Evolutionary conservation across 2,888 invertebrate species (phyloP).

Genomic region (Taenaris catops): DNA sequence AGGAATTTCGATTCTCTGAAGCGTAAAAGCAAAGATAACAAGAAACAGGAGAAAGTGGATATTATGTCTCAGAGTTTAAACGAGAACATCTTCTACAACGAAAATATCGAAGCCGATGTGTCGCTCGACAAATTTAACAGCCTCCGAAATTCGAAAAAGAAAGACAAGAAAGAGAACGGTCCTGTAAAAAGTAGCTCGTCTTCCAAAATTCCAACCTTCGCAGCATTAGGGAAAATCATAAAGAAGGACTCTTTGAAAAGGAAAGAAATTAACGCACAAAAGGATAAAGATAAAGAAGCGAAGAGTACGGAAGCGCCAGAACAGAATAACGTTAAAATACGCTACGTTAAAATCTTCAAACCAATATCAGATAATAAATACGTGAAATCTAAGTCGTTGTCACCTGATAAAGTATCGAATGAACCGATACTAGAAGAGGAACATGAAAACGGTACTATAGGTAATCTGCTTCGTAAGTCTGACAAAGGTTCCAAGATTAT

Average conservation of each 20-base stretch:
- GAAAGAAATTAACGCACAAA: constrained; percentile 39
- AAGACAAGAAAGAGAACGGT: constrained; percentile 48
- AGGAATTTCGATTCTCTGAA: constrained; percentile 74
- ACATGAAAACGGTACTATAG: constrained; percentile 13
- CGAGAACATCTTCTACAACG: constrained; percentile 71
- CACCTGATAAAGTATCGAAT: constrained; percentile 54
- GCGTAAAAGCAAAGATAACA: constrained; percentile 53
- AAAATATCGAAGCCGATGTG: constrained; percentile 63
- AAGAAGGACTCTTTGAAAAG: constrained; percentile 69
- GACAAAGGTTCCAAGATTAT: constrained; percentile 30
- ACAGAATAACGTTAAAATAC: constrained; percentile 35
- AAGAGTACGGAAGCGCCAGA: constrained; percentile 38
- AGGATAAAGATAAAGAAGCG: constrained; percentile 26
- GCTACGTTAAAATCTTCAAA: constrained; percentile 65
- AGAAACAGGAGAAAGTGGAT: constrained; percentile 64
- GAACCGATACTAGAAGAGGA: constrained; percentile 46
- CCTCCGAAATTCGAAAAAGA: constrained; percentile 62
- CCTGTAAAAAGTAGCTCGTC: constrained; percentile 65
- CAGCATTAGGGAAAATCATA: constrained; percentile 70
- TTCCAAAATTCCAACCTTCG: constrained; percentile 71
- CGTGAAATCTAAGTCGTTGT: constrained; percentile 58
- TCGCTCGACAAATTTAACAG: constrained; percentile 67
- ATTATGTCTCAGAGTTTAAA: constrained; percentile 78
- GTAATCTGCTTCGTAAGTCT: constrained; percentile 6
- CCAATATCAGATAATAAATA: constrained; percentile 61